Base-by-base conservation (phyloP, 2,797 vertebrate genomes). In the Rhinichthys osculus region DNA sequence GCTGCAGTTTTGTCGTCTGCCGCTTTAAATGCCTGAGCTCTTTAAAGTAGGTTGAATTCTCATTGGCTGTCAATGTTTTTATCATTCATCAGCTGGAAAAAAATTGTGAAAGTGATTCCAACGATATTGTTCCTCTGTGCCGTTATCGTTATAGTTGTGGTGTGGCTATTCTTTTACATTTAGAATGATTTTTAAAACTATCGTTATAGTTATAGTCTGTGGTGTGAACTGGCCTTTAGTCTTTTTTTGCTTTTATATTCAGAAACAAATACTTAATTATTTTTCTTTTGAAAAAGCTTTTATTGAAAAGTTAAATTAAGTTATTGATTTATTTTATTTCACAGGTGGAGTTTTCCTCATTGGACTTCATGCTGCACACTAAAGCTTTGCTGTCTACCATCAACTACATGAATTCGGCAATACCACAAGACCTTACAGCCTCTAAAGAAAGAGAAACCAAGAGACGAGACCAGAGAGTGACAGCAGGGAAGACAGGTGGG, bases 261-360 rank as follows among this genome's bases (percentile, higher is more conserved):
- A 19, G 66, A 38, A 19, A 16, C 16, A 4, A 69, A 67, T 33
- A 3, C 59, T 30, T 64, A 6, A 62, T 64, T 14, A 27, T 64
- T 64, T 64, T 76, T 76, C 9, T 33, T 54, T 35, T 21, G 47
- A 76, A 62, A 77, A 35, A 35, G 4, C 3, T 52, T 33, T 54
- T n/a, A 17, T 54, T 54, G 19, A n/a, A 35, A 47, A 47, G 17
- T 52, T 21, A 9, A 35, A 50, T 78, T 50, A 21, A 50, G 44
- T 52, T 13, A 33, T 38, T 59, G 16, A n/a, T 69, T 52, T 27
- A 42, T 38, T 76, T 81, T 3, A n/a, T 77, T 78, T 59, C 11
- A 19, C 93, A 99, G 98, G 97, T 99, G 88, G 92, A 96, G 52
- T 98, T 99, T 90, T 97, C 98, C 16, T 98, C 97, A 0, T 89